phyloP scores from a whole-genome alignment of 2,888 invertebrate species.

The Diadegma fenestrale region DNA sequence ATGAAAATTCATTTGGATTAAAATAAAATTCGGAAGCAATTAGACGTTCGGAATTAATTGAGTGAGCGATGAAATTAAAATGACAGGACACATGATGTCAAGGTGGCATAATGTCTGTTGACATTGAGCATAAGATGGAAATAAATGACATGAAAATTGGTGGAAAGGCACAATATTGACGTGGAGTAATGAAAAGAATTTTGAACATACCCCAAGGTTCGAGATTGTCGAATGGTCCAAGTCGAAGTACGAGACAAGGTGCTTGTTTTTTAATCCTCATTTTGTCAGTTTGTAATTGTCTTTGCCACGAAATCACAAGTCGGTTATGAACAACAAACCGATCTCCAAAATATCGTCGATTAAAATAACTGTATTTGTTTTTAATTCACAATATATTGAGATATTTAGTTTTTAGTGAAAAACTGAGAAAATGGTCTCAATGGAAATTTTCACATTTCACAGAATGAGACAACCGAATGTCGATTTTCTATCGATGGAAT shows the following conservation, averaged over 20 bases:
- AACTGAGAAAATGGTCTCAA: conserved; percentile 39
- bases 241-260: conserved; percentile 88
- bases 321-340: conserved; percentile 16
- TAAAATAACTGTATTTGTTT: neutral
- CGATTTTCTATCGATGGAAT: conserved; percentile 12
- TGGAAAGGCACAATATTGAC: neutral
- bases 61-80: neutral
- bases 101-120: neutral
- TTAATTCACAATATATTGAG: neutral
- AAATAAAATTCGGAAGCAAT: neutral
- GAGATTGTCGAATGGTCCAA: conserved; percentile 86
- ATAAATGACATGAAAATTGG: neutral
- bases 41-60: neutral
- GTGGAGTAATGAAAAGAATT: conserved; percentile 28
- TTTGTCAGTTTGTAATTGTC: conserved; percentile 69
- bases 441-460: conserved; percentile 49
- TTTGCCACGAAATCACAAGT: conserved; percentile 57
- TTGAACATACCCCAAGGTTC: conserved; percentile 80
- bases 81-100: neutral
- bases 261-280: conserved; percentile 90
- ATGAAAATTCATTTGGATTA: neutral
- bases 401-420: neutral
- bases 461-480: neutral
- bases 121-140: neutral
- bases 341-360: neutral